Evolutionary conservation across 2,113 vertebrate genomes (phyloP).

Genomic region (Apodemus speciosus): DNA sequence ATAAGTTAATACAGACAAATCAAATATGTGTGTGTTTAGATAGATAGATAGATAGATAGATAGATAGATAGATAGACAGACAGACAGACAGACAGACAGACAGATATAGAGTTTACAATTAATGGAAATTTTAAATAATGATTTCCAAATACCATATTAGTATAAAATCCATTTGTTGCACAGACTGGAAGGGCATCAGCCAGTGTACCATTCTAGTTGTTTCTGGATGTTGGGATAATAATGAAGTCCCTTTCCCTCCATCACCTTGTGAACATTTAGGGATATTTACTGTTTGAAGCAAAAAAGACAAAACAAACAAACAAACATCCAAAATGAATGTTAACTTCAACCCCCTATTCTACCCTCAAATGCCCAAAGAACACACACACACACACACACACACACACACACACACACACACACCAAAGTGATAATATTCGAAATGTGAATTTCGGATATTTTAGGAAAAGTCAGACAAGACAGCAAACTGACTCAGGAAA

Average conservation of each 20-base stretch:
- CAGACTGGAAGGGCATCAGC: neutral
- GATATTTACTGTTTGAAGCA: neutral
- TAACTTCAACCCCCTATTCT: neutral
- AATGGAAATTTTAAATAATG: neutral
- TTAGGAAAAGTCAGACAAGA: neutral
- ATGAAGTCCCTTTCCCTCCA: neutral
- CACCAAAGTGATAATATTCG: constrained; percentile 24
- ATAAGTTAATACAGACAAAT: neutral
- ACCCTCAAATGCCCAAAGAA: neutral
- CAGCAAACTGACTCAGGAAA: neutral
- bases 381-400: neutral
- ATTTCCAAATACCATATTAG: neutral
- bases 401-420: too few species aligned
- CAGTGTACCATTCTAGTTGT: neutral
- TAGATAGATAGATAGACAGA: too few species aligned
- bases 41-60: too few species aligned
- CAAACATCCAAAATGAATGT: neutral
- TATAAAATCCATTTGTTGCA: neutral
- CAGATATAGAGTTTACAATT: neutral
- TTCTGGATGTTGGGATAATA: neutral
- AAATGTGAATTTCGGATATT: neutral
- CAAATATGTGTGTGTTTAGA: neutral
- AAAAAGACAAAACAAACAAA: neutral
- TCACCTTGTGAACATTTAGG: neutral
- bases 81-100: neutral